Conservation (phyloP, 2,797 vertebrate genomes). For the Lepus oiostolus region DNA sequence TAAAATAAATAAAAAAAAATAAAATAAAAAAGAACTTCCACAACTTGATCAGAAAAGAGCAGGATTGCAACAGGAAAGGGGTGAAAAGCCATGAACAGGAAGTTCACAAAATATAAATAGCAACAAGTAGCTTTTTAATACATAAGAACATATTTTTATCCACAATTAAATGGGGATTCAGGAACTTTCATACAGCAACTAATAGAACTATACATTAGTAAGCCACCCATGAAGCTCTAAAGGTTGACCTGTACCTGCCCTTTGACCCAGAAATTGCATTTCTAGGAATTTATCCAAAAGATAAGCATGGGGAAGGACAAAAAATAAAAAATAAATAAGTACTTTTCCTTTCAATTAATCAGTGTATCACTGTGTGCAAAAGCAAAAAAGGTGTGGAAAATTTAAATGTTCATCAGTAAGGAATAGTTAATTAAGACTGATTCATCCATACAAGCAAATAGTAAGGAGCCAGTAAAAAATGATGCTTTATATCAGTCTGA, state of each 20-base stretch:
- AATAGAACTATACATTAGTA: neutral
- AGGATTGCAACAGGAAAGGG: neutral
- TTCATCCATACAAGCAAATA: neutral
- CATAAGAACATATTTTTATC: neutral
- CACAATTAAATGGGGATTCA: neutral
- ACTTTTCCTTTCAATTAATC: neutral
- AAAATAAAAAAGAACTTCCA: neutral
- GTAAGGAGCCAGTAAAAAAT: neutral
- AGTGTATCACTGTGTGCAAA: neutral
- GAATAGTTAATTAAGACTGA: neutral
- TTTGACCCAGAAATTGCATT: neutral
- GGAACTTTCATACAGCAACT: neutral
- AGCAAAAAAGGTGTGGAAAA: constrained; percentile 10
- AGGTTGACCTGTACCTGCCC: constrained; percentile 3
- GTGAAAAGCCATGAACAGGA: neutral
- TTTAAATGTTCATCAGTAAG: neutral
- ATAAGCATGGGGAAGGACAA: neutral
- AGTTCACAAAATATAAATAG: constrained; percentile 35
- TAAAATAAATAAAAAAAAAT: no score
- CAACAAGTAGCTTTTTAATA: constrained; percentile 1
- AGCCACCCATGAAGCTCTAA: neutral
- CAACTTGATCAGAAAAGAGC: neutral
- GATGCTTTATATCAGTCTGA: neutral
- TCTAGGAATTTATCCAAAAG: constrained; percentile 15
- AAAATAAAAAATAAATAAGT: neutral